Evolutionary conservation across 1,140 invertebrate species (phyloP).

Genomic region (Diprion similis): DNA sequence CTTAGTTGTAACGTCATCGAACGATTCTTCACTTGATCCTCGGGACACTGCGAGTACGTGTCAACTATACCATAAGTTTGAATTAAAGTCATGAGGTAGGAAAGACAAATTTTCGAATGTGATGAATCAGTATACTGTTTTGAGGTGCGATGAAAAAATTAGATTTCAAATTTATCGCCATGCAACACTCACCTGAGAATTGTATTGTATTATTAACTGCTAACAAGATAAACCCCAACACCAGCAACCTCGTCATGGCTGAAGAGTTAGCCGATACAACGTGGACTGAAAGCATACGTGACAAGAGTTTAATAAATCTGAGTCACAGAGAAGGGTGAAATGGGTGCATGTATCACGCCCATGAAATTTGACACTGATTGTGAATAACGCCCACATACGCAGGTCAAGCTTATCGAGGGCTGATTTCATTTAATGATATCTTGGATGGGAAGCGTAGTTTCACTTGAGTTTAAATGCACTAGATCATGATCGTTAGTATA

Average conservation of each 20-base stretch:
- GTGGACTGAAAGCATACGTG: too few relatives aligned
- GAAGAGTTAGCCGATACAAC: neutral
- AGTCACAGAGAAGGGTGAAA: too few relatives aligned
- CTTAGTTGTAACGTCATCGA: constrained; percentile 48
- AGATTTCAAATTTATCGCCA: neutral
- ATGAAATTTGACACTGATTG: neutral
- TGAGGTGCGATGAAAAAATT: too few relatives aligned
- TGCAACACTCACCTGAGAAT: neutral
- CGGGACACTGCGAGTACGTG: constrained; percentile 16
- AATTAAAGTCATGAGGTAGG: too few relatives aligned
- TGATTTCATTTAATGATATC: neutral
- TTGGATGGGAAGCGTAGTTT: too few relatives aligned
- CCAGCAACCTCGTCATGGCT: neutral
- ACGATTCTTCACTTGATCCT: constrained; percentile 29
- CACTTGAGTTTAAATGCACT: too few relatives aligned
- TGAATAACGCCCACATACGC: neutral
- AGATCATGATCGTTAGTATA: too few relatives aligned
- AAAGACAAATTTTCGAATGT: too few relatives aligned
- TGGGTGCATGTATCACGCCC: neutral
- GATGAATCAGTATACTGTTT: too few relatives aligned
- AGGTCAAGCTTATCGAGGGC: neutral
- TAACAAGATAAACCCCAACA: neutral
- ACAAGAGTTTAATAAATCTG: too few relatives aligned
- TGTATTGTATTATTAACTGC: neutral
- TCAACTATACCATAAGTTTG: too few relatives aligned